Evolutionary conservation across 2,888 invertebrate genomes (phyloP), one percentile per base, ranked within the genome.

Genomic region (Automeris io): DNA sequence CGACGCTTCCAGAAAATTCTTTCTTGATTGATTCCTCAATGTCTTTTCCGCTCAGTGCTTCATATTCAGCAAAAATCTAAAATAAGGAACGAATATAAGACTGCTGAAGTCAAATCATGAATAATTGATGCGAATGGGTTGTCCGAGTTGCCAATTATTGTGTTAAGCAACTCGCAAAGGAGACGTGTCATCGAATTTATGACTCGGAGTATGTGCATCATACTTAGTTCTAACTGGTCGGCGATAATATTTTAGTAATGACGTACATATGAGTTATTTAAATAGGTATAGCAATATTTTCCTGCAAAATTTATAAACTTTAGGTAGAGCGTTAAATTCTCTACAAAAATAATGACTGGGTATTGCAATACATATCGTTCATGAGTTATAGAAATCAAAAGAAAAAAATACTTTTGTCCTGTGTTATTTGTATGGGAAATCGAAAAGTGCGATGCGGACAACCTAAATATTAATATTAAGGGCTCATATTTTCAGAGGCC

Each of bases 1-100:
- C 91, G 39, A 96, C 87, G 62, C 92, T 92, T 51, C 96, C 96
- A 47, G 95, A 95, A 83, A 96, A 95, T 78, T 96, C 96, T 51
- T 92, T 92, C 79, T 94, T 93, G 76, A 96, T 95, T 12, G 95
- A 89, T 21, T 92, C 90, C 68, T 95, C 95, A 57, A 96, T 93
- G 62, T 95, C 93, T 62, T 94, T 92, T 29, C 95, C 95, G 33
- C 94, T 89, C 45, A 93, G 60, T 52, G 91, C 91, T 73, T 94
- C 93, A 72, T 94, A 98, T 68, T 96, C 96, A 41, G 93, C 88
- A 75, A 96, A 95, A 47, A 94, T 92, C 72, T 91, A 88, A 11
- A 71, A 72, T 23, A 35, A 37, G 11, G 40, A 31, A 45, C n/a
- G 34, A 25, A 38, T 37, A 34, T 29, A 39, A 9, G n/a, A 4